Base-by-base conservation (phyloP, 2,888 invertebrate species). In the Cerceris ruficornis region DNA sequence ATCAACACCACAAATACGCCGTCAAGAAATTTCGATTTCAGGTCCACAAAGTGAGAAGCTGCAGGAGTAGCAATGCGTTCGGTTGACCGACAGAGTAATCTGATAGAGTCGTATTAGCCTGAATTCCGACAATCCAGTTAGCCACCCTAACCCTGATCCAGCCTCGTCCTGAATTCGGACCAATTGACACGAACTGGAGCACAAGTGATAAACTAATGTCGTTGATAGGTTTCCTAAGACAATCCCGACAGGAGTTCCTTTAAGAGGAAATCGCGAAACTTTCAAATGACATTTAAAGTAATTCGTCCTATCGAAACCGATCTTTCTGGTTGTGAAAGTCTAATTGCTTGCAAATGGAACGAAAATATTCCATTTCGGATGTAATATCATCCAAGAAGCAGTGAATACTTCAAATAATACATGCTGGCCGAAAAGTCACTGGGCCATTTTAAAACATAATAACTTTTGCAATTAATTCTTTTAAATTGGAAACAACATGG, bases 121-220 rank as follows among this genome's bases (percentile, higher is more conserved):
- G 81, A 88, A 87, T 84, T 80, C 75, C 81, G 77, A 82, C 84
- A 87, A 89, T 88, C 80, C 79, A 83, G 86, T 88, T 88, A 87
- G 84, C 77, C 74, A 71, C 77, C 71, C 78, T 72, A 81, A 70
- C 80, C 81, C 75, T 81, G 82, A 81, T 76, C 78, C 77, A 87
- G 80, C 86, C 88, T 86, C 86, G 88, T 80, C 73, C 88, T 80
- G 81, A 87, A 87, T 88, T 86, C 72, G 69, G 71, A 77, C 60
- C 86, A 87, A 88, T 86, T 86, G 84, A 78, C 75, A 76, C 80
- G 71, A 86, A 83, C 75, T 83, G 67, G 77, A 77, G 75, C 84
- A 65, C 71, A 43, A 39, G 59, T 17, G 58, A 74, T 62, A 70
- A 60, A 69, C 69, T 66, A 75, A 73, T 60, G 61, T 69, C 69